A percentile compares a stretch with the other conserved stretches of the same genome.
Evolutionary conservation across 64 coral and sea anemone genomes (phyloP).

Genomic region (Orbicella faveolata): DNA sequence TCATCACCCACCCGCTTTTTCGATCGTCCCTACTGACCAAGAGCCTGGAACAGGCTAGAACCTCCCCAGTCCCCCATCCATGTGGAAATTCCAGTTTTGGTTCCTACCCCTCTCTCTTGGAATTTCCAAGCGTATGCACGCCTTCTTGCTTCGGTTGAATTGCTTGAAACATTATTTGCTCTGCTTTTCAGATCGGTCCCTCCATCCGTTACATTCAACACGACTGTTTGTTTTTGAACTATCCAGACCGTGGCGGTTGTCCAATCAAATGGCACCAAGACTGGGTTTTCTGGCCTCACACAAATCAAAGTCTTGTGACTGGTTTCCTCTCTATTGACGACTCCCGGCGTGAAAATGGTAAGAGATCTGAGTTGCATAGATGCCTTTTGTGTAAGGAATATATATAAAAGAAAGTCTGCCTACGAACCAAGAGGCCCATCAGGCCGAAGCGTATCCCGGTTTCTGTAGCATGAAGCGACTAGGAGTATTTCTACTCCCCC

Average conservation of each 20-base stretch:
- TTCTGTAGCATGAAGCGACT: too few relatives aligned
- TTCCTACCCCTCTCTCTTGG: too few relatives aligned
- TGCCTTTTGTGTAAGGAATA: too few relatives aligned
- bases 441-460: too few relatives aligned
- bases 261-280: slow-evolving; percentile 42
- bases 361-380: not conserved
- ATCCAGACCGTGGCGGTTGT: not conserved
- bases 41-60: too few relatives aligned
- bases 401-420: too few relatives aligned
- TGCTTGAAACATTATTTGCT: not conserved
- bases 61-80: too few relatives aligned
- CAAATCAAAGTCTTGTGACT: slow-evolving; percentile 7
- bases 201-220: slow-evolving; percentile 20
- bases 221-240: not conserved
- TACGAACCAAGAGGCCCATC: too few relatives aligned
- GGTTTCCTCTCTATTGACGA: slow-evolving; percentile 30
- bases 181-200: slow-evolving; percentile 22
- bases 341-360: slow-evolving; percentile 14
- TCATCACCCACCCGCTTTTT: too few relatives aligned
- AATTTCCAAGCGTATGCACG: not conserved
- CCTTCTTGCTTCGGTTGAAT: not conserved
- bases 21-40: too few relatives aligned
- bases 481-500: too few relatives aligned
- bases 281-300: slow-evolving; percentile 32
- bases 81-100: too few relatives aligned